These are phyloP conservation scores for Myopa tessellatipennis DNA, from an alignment of 2,888 invertebrate genomes.

Conservation along the genomic window DNA sequence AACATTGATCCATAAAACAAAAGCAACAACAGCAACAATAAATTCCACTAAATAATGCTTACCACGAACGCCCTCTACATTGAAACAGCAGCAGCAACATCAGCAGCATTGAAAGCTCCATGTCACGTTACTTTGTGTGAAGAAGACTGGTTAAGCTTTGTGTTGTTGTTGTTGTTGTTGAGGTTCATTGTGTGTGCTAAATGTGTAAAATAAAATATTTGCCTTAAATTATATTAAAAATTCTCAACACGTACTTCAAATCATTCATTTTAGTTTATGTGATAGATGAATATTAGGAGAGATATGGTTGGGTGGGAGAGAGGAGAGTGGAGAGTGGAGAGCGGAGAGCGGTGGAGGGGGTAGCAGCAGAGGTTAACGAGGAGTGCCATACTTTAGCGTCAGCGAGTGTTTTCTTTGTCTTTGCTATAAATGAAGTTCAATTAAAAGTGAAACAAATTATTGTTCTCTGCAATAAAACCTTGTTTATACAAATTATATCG, in stretches of 20 bases:
- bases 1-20: background rate
- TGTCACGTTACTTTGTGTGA: background rate
- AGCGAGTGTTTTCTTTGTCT: no score
- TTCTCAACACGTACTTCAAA: background rate
- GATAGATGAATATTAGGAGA: no score
- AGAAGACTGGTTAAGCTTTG: constrained; percentile 1
- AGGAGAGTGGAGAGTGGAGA: no score
- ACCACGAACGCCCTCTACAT: constrained; percentile 18
- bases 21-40: background rate
- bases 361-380: no score
- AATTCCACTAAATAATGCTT: constrained; percentile 1
- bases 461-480: no score
- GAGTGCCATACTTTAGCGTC: no score
- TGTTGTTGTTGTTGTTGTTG: constrained; percentile 1
- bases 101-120: background rate
- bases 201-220: background rate
- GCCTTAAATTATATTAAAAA: background rate
- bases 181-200: background rate
- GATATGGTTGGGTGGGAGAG: no score
- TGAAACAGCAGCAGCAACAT: background rate
- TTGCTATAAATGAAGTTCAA: no score
- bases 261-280: background rate
- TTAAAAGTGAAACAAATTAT: no score
- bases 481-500: no score
- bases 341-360: no score